Evolutionary conservation across 2,113 vertebrate species (phyloP).

Genomic region (Istiophorus platypterus): DNA sequence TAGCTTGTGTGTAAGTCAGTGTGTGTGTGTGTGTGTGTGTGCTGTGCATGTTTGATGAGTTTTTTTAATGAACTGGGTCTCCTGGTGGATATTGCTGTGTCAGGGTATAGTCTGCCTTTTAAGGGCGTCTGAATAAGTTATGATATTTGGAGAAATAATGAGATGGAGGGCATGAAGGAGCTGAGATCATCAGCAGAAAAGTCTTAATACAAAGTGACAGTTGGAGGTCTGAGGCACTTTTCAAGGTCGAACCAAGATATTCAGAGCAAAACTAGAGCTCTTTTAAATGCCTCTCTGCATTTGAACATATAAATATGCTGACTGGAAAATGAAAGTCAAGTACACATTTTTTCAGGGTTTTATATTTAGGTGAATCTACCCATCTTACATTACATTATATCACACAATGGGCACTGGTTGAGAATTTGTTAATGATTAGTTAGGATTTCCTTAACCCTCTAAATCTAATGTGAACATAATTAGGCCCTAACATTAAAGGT

Average conservation of each 20-base stretch:
- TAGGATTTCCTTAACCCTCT: not conserved
- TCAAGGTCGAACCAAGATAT: conserved; percentile 66
- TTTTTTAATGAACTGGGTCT: conserved; percentile 90
- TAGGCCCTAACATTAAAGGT: not conserved
- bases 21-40: conserved; percentile 42
- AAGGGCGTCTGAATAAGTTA: conserved; percentile 83
- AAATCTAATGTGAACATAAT: not conserved
- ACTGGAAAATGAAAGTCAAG: not conserved
- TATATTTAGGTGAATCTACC: not conserved
- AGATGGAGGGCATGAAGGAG: conserved; percentile 87
- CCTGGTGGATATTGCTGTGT: conserved; percentile 78
- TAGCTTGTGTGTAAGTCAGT: conserved; percentile 34
- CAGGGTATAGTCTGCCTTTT: conserved; percentile 79
- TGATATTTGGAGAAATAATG: conserved; percentile 85
- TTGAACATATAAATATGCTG: conserved; percentile 9
- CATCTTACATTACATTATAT: not conserved
- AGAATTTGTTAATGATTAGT: not conserved
- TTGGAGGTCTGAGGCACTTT: conserved; percentile 45
- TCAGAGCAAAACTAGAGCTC: conserved; percentile 23
- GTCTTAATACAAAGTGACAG: conserved; percentile 82
- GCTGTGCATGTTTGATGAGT: conserved; percentile 76
- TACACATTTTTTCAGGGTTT: not conserved
- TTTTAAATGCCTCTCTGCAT: not conserved
- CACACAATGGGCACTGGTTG: not conserved
- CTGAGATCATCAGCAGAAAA: conserved; percentile 90